These are phyloP conservation scores for Acanthochromis polyacanthus DNA, from an alignment of 2,113 vertebrate genomes.

Conservation along the genomic window DNA sequence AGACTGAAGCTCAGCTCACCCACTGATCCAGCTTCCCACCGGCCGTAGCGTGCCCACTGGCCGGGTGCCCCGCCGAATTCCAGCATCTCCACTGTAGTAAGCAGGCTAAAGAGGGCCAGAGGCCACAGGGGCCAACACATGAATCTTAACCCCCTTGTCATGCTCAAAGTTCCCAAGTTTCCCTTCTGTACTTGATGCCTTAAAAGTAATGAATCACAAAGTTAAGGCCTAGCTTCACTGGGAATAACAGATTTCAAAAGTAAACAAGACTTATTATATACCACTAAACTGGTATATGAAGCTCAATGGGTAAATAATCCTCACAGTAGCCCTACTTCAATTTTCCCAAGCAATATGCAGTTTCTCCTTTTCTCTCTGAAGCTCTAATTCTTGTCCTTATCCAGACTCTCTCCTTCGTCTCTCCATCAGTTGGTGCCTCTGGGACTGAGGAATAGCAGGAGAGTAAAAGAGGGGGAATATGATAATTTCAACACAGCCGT, in stretches of 20 bases:
- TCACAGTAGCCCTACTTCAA: conserved; percentile 39
- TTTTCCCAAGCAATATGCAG: conserved; percentile 59
- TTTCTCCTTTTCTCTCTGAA: conserved; percentile 48
- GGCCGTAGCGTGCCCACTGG: conserved; percentile 94
- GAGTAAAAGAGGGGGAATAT: conserved; percentile 49
- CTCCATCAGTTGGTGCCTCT: conserved; percentile 81
- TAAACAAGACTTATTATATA: conserved; percentile 39
- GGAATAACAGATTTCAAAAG: conserved; percentile 17
- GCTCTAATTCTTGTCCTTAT: conserved; percentile 73
- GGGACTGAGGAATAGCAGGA: conserved; percentile 54
- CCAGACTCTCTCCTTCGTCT: conserved; percentile 79
- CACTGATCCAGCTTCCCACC: conserved; percentile 90
- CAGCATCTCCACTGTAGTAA: conserved; percentile 75
- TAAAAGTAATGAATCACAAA: conserved; percentile 20
- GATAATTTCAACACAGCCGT: conserved; percentile 60
- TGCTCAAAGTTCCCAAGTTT: conserved; percentile 50
- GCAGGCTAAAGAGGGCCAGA: conserved; percentile 68
- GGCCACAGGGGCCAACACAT: conserved; percentile 76
- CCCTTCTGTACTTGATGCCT: conserved; percentile 28
- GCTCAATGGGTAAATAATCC: conserved; percentile 25
- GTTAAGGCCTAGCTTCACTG: conserved; percentile 7
- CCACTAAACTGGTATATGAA: conserved; percentile 19
- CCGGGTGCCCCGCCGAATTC: conserved; percentile 92
- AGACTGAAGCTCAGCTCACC: conserved; percentile 94
- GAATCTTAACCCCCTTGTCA: conserved; percentile 74